Evolutionary conservation across 2,888 invertebrate genomes (phyloP).

Genomic region (Drosophila ezoana): DNA sequence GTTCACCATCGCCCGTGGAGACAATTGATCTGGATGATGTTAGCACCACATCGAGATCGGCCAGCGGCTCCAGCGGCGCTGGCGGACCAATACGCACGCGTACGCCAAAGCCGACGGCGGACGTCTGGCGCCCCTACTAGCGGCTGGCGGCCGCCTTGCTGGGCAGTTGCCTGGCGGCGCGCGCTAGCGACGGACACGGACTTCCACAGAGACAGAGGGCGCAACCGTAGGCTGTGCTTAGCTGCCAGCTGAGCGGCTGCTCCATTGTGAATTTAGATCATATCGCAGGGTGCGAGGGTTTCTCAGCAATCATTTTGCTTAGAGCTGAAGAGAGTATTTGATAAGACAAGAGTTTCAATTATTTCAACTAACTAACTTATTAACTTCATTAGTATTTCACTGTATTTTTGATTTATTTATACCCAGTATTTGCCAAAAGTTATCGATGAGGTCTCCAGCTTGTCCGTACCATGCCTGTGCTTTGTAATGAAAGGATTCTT

Average conservation of each 20-base stretch:
- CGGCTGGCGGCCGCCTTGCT: constrained; percentile 81
- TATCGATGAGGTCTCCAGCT: too few species aligned
- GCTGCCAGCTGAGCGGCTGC: constrained; percentile 7
- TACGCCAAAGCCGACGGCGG: constrained; percentile 86
- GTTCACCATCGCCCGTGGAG: constrained; percentile 87
- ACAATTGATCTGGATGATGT: constrained; percentile 83
- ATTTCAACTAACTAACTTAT: too few species aligned
- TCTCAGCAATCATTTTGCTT: background rate
- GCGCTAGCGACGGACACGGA: constrained; percentile 18
- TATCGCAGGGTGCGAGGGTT: constrained; percentile 57
- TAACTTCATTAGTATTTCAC: too few species aligned
- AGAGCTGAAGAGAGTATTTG: too few species aligned
- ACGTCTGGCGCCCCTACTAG: constrained; percentile 92
- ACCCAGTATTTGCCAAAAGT: too few species aligned
- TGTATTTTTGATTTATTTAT: too few species aligned
- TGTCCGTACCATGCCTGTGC: too few species aligned
- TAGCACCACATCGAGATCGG: constrained; percentile 79
- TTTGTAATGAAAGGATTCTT: background rate
- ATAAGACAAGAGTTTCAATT: too few species aligned
- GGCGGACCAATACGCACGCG: constrained; percentile 84
- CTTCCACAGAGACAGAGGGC: constrained; percentile 1
- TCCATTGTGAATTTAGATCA: constrained; percentile 49
- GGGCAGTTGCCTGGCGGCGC: constrained; percentile 70
- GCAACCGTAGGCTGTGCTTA: constrained; percentile 2
- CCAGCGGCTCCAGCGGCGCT: constrained; percentile 62